Evolutionary conservation across 2,113 vertebrate species (phyloP).

Genomic region (Corydoras sp.): DNA sequence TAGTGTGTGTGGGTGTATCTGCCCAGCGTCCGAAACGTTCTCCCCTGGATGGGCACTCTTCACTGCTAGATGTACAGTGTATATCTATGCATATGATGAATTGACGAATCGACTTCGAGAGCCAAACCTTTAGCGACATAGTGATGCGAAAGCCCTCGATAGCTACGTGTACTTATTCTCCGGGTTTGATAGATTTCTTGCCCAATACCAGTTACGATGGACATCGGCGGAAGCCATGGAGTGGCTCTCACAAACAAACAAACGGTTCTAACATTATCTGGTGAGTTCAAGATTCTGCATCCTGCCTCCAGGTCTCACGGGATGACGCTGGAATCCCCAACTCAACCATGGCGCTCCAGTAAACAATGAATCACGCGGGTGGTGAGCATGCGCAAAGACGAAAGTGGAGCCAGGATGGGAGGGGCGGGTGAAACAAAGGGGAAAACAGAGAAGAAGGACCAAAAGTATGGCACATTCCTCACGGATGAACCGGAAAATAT

Average conservation of each 20-base stretch:
- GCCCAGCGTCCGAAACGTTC: too few relatives aligned
- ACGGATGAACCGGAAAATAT: slow-evolving; percentile 35
- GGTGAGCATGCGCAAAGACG: slow-evolving; percentile 39
- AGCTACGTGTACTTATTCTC: slow-evolving; percentile 24
- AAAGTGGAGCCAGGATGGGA: not conserved
- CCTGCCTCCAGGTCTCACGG: slow-evolving; percentile 69
- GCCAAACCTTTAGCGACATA: slow-evolving; percentile 12
- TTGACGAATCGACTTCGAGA: not conserved
- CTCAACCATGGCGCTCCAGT: slow-evolving; percentile 61
- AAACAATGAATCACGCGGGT: slow-evolving; percentile 63
- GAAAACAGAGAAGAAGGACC: slow-evolving; percentile 3
- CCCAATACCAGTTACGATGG: slow-evolving; percentile 27
- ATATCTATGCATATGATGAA: too few relatives aligned
- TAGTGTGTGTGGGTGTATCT: too few relatives aligned
- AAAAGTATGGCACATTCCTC: slow-evolving; percentile 29
- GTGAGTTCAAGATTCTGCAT: slow-evolving; percentile 72
- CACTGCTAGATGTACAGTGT: too few relatives aligned
- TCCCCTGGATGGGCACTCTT: too few relatives aligned
- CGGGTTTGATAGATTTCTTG: slow-evolving; percentile 22
- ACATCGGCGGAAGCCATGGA: slow-evolving; percentile 27
- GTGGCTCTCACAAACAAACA: slow-evolving; percentile 50
- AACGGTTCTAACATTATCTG: slow-evolving; percentile 64
- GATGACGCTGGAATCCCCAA: slow-evolving; percentile 68
- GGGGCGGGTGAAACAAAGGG: slow-evolving; percentile 25
- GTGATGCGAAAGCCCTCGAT: slow-evolving; percentile 11